Conservation (phyloP, 37 sponge, comb jelly and placozoan species). For the Chondrosia reniformis region DNA sequence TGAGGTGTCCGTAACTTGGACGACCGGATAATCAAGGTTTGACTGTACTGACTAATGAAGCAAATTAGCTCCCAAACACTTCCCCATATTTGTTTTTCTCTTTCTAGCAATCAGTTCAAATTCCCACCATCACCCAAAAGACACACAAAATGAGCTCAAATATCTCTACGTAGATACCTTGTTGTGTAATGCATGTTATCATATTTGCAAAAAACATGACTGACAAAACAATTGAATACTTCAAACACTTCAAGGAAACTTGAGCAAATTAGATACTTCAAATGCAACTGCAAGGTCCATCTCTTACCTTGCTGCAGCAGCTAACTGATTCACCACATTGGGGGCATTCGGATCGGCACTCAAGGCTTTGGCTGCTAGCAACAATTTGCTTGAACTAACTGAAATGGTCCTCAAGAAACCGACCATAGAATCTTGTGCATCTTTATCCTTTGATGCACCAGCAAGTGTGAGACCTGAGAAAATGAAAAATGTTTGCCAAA, state of each 20-base stretch:
- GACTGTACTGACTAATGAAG: too few relatives aligned
- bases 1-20: too few relatives aligned
- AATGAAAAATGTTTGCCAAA: not conserved
- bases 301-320: slow-evolving; percentile 67
- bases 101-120: too few relatives aligned
- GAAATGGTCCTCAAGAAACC: slow-evolving; percentile 73
- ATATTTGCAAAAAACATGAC: not conserved
- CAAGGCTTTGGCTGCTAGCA: slow-evolving; percentile 85
- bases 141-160: too few relatives aligned
- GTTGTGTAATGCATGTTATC: not conserved
- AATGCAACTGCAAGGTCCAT: not conserved
- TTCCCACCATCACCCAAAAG: too few relatives aligned
- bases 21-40: too few relatives aligned
- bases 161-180: too few relatives aligned
- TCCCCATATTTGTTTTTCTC: too few relatives aligned
- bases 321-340: slow-evolving; percentile 88
- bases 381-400: slow-evolving; percentile 76
- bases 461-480: slow-evolving; percentile 72
- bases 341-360: slow-evolving; percentile 97
- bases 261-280: not conserved
- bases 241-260: not conserved
- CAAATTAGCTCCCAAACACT: too few relatives aligned
- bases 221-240: not conserved
- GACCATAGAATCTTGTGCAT: slow-evolving; percentile 60
- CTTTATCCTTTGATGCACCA: slow-evolving; percentile 75